Evolutionary conservation across 2,113 vertebrate genomes (phyloP), one percentile per base, ranked within the genome.

Genomic region (Cynocephalus volans): DNA sequence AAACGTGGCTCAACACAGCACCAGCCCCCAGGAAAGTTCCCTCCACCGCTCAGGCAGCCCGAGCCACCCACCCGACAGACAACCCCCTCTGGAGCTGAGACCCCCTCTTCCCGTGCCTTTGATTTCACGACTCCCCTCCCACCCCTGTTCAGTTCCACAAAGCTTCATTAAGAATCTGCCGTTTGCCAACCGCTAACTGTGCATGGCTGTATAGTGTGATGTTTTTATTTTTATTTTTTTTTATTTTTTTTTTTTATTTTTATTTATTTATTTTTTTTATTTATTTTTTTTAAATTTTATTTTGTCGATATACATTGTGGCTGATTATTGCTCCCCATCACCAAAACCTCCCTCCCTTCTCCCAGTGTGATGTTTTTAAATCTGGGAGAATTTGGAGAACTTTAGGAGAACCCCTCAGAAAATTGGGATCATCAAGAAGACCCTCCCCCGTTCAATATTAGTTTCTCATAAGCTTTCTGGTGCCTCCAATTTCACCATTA

Each of bases 401-500:
- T 9, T 77, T 13, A 5, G 15, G 19, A 58, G 91, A 52, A 88
- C 12, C 17, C 85, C 75, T 31, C 23, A 82, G 75, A 92, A 93
- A 52, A 81, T 1, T 18, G 72, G 84, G 45, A 58, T 95, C 69
- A 79, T 58, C 17, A 10, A 23, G 14, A 50, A 96, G 60, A 72
- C 21, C 79, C 82, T 26, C 58, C 67, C 24, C 31, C 8, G 26
- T 50, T 23, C 67, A 2, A n/a, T 65, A 80, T 4, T 56, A 73
- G 41, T 56, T 97, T 96, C 91, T 67, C 82, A 62, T 80, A 65
- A 92, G 82, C 75, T 97, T 84, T 79, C 65, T n/a, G 3, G 33
- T 48, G 60, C 95, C 73, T 97, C 92, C 72, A n/a, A 96, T 97
- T 97, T 93, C 93, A 97, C 97, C 95, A 96, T 98, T 97, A 97